Percentiles rank a stretch among this genome's conserved stretches.
Conservation (phyloP, 2,113 vertebrate genomes). For the mouse (Mus musculus) region GRCm39 chrX:42373501-42374000, state of each 20-base stretch:
- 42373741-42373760: constrained; percentile 64
- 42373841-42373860: not conserved
- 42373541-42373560: constrained; percentile 60
- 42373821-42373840: not conserved
- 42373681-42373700: constrained; percentile 75
- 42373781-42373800: constrained; percentile 70
- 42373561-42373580: constrained; percentile 67
- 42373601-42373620: constrained; percentile 70
- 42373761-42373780: constrained; percentile 64
- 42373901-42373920: not conserved
- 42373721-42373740: constrained; percentile 63
- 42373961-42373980: not conserved
- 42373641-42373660: constrained; percentile 74
- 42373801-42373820: constrained; percentile 33
- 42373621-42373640: constrained; percentile 72
- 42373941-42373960: not conserved
- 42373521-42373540: constrained; percentile 69
- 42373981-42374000: not conserved
- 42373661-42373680: constrained; percentile 67
- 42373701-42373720: constrained; percentile 75
- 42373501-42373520: constrained; percentile 75
- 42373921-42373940: not conserved
- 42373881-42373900: not conserved
- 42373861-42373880: not conserved
- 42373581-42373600: constrained; percentile 65